phyloP scores from a whole-genome alignment of 2,797 vertebrate species.

The Falco rusticolus region DNA sequence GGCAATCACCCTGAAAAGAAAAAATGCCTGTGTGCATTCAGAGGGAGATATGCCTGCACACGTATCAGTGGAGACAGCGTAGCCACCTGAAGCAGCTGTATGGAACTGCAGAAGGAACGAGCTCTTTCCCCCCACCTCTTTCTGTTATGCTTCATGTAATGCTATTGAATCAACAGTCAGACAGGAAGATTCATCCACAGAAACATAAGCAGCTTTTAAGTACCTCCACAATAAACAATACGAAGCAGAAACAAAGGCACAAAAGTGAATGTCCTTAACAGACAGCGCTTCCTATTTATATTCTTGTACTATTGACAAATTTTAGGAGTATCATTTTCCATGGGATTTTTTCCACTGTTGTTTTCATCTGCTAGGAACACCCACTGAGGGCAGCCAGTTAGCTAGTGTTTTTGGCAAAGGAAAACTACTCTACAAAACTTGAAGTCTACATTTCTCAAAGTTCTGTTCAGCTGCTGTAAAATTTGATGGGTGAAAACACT shows the following conservation, averaged over 20 bases:
- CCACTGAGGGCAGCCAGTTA: neutral
- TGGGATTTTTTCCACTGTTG: neutral
- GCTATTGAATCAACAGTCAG: neutral
- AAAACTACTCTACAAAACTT: neutral
- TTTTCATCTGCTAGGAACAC: neutral
- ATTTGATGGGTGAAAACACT: neutral
- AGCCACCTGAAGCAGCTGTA: neutral
- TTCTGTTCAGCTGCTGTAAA: constrained; percentile 10
- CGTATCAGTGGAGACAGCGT: neutral
- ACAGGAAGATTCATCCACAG: neutral
- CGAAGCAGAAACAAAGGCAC: neutral
- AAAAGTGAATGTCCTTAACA: neutral
- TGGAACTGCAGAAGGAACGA: neutral
- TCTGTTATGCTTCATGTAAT: neutral
- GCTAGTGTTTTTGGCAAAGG: neutral
- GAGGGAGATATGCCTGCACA: neutral
- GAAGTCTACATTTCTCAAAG: neutral
- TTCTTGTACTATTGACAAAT: neutral
- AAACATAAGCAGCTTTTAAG: neutral
- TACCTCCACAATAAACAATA: neutral
- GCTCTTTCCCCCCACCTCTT: neutral
- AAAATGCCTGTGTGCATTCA: neutral
- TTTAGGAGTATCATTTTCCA: neutral
- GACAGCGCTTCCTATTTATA: neutral
- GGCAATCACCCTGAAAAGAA: neutral